A percentile compares a stretch with the other conserved stretches of the same genome.
These are phyloP conservation scores for Megalops atlanticus DNA, from an alignment of 2,113 vertebrate genomes.

Conservation along the genomic window DNA sequence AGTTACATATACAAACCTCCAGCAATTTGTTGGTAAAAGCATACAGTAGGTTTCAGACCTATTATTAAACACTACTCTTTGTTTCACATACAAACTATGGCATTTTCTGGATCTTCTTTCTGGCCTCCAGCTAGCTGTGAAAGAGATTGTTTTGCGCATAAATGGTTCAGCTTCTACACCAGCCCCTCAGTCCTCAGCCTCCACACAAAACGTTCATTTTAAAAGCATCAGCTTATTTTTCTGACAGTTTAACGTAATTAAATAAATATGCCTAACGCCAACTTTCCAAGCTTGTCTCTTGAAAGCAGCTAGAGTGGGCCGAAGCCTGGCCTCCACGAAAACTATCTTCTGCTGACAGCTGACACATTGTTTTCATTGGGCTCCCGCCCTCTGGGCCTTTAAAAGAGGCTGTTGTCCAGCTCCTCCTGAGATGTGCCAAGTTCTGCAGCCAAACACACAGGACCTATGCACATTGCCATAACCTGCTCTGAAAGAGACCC, in stretches of 20 bases:
- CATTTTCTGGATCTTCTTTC: background rate
- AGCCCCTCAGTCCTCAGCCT: background rate
- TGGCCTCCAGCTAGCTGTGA: background rate
- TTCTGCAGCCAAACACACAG: constrained; percentile 4
- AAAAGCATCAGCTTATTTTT: background rate
- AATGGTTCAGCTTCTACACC: background rate
- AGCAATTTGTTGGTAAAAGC: background rate
- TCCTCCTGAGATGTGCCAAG: background rate
- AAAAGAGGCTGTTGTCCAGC: constrained; percentile 14
- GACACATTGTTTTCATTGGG: constrained; percentile 18
- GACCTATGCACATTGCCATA: background rate
- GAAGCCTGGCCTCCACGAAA: background rate
- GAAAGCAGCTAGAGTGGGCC: background rate
- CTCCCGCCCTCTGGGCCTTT: background rate
- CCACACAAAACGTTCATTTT: background rate
- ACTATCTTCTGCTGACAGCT: background rate
- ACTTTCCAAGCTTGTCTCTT: background rate
- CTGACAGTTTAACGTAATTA: background rate
- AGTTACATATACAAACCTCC: background rate
- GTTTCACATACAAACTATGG: background rate
- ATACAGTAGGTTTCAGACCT: background rate
- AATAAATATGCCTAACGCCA: background rate
- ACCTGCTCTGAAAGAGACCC: background rate
- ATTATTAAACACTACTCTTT: background rate
- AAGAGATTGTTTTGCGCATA: background rate